These are phyloP conservation scores for Dinoponera quadriceps DNA, from an alignment of 1,140 invertebrate genomes.

Conservation along the genomic window DNA sequence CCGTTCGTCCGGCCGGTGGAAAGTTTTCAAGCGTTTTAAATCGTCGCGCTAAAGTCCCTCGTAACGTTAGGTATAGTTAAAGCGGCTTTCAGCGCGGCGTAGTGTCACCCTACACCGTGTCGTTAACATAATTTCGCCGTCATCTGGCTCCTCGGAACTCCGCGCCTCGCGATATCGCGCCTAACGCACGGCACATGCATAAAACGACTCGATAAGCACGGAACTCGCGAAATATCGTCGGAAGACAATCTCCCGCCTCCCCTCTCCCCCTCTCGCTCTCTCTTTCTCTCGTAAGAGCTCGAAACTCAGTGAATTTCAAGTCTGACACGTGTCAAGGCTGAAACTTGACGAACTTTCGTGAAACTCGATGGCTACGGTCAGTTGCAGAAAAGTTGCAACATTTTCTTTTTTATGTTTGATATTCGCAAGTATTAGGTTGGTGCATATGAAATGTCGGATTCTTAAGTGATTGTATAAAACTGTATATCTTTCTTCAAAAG, in stretches of 20 bases:
- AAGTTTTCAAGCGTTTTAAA: conserved; percentile 39
- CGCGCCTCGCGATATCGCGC: conserved; percentile 10
- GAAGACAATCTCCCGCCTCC: background rate
- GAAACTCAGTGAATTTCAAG: too few relatives aligned
- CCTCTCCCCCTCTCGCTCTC: too few relatives aligned
- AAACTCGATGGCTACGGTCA: too few relatives aligned
- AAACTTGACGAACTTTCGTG: too few relatives aligned
- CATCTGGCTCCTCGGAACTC: conserved; percentile 42
- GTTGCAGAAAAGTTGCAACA: too few relatives aligned
- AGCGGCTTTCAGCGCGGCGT: background rate
- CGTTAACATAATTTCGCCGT: conserved; percentile 55
- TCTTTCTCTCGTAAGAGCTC: too few relatives aligned
- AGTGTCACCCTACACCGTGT: conserved; percentile 37
- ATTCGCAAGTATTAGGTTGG: too few relatives aligned
- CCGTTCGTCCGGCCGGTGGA: background rate
- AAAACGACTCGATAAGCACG: conserved; percentile 45
- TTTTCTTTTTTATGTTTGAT: too few relatives aligned
- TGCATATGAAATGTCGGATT: too few relatives aligned
- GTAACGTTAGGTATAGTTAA: conserved; percentile 28
- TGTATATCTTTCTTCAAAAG: too few relatives aligned
- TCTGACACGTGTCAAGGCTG: too few relatives aligned
- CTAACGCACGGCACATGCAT: background rate
- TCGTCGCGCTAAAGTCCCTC: conserved; percentile 21
- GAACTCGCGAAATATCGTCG: conserved; percentile 24
- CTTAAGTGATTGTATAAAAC: too few relatives aligned